These are phyloP conservation scores for Cyclura pinguis DNA, from an alignment of 2,797 vertebrate genomes.

Conservation along the genomic window DNA sequence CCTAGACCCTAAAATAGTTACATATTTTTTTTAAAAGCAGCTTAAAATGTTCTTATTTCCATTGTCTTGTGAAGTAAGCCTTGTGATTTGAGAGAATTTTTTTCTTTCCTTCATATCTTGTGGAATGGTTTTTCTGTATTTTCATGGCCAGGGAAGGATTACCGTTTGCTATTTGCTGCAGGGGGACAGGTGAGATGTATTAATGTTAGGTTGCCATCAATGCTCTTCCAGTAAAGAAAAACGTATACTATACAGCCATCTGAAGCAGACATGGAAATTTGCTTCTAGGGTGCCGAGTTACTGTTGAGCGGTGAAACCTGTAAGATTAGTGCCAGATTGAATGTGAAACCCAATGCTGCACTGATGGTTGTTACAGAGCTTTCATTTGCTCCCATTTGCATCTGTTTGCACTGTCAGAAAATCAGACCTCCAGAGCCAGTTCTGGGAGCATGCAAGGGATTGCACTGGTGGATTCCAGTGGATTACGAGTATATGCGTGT, in stretches of 20 bases:
- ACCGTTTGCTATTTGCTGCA: neutral
- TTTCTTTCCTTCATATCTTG: rapidly evolving
- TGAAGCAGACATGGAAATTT: neutral
- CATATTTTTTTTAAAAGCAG: too few relatives aligned
- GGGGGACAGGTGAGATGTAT: neutral
- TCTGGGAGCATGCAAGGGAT: neutral
- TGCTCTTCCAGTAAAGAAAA: neutral
- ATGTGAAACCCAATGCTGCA: neutral
- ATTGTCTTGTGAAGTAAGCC: neutral
- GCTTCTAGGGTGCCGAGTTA: neutral
- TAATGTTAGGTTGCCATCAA: neutral
- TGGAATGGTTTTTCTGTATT: neutral
- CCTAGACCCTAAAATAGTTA: neutral
- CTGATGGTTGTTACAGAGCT: neutral
- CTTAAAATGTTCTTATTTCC: constrained; percentile 13
- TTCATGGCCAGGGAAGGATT: neutral
- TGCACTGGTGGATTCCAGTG: too few relatives aligned
- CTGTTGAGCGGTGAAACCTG: neutral
- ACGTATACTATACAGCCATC: neutral
- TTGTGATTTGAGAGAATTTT: neutral
- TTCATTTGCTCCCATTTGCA: neutral
- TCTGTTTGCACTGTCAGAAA: neutral
- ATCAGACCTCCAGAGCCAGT: neutral
- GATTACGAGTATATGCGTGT: too few relatives aligned
- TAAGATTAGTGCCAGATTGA: neutral